Percentiles rank a stretch among this genome's conserved stretches.
Conservation (phyloP, 2,113 vertebrate genomes). For the Mesocricetus auratus region DNA sequence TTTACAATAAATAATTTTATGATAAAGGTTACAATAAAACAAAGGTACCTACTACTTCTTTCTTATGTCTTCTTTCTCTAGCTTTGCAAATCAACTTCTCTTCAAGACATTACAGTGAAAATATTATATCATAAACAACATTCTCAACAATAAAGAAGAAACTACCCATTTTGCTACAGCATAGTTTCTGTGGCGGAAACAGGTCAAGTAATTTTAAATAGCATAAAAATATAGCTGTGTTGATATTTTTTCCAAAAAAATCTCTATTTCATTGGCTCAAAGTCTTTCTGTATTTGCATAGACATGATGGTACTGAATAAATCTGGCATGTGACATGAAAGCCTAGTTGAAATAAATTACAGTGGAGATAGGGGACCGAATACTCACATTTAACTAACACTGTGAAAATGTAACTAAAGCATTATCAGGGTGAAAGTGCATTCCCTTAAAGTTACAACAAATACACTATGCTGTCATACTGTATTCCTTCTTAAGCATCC, state of each 20-base stretch:
- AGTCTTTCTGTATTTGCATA: background rate
- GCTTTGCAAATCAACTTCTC: slow-evolving; percentile 43
- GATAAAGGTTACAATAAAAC: background rate
- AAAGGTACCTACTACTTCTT: background rate
- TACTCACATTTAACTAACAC: background rate
- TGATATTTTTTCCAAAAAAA: slow-evolving; percentile 4
- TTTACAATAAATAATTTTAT: background rate
- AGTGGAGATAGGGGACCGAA: background rate
- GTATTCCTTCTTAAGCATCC: slow-evolving; percentile 1
- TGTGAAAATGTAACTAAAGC: background rate
- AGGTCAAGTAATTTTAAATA: slow-evolving; percentile 49
- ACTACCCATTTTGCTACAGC: slow-evolving; percentile 34
- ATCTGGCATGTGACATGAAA: background rate
- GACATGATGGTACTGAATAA: background rate
- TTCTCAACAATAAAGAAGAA: slow-evolving; percentile 22
- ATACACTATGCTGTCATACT: background rate
- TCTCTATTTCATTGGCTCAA: background rate
- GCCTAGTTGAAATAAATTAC: background rate
- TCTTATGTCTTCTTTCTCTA: background rate
- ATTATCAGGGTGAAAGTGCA: background rate
- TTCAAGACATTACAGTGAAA: background rate
- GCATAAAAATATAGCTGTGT: background rate
- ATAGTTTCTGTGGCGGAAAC: slow-evolving; percentile 31
- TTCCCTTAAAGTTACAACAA: background rate
- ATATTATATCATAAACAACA: background rate